Base-by-base conservation (phyloP, 2,888 invertebrate species). In the Glomeris marginata region DNA sequence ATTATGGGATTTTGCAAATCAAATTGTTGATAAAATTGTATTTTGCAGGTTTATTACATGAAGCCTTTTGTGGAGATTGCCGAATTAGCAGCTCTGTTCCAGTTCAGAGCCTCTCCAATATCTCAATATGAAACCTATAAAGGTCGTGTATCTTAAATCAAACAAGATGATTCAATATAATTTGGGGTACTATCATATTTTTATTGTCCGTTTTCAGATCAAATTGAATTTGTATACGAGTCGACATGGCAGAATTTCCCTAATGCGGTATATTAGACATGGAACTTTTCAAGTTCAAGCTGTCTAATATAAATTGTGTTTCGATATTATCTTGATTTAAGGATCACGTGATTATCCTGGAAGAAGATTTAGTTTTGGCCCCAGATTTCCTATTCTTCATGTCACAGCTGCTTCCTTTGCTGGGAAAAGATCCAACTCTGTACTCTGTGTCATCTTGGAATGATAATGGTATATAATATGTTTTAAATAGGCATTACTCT, bases 341-440 rank as follows among this genome's bases (percentile, higher is more conserved):
- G 67, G 62, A 65, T 36, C 64, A 68, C 54, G 59, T 69, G 36
- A 69, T 72, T 18, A 62, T 72, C 1, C 60, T 73, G 33, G 72
- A 72, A 56, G 71, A 71, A 57, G 71, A 71, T 46, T 59, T 71
- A 22, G 60, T 72, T 18, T 58, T 72, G 41, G 63, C 70, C 2
- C 66, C 69, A n/a, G 72, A 73, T 61, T 72, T 70, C 58, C 60
- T 72, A n/a, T 63, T 61, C 49, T 71, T 65, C 57, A 62, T 71
- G 62, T 65, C 67, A 2, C 69, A 72, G 55, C 60, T 66, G 53
- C 56, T 68, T n/a, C 59, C 62, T 2, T 56, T 66, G 1, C 51
- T 71, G 8, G 63, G 66, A 15, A 58, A 58, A 35, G 72, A 72
- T 56, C 53, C 59, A 13, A 58, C 65, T 0, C 56, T 72, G 28